A percentile compares a stretch with the other conserved stretches of the same genome.
Evolutionary conservation across 2,797 vertebrate species (phyloP).

Genomic region (Austrolebias charrua): DNA sequence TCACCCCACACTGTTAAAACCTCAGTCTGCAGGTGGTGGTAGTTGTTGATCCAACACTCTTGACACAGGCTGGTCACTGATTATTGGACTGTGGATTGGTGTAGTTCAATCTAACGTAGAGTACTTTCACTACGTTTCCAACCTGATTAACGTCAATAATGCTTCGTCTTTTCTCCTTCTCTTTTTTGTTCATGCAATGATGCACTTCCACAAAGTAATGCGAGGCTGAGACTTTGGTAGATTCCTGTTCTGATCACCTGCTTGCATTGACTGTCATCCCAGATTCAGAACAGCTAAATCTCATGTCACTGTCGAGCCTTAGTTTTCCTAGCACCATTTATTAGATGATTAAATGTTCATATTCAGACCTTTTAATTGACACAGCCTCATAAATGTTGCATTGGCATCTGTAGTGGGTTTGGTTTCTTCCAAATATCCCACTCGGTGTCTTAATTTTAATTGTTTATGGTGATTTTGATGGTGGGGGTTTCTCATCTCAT

Average conservation of each 20-base stretch:
- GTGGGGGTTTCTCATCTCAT: constrained; percentile 78
- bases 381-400: neutral
- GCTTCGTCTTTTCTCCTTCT: neutral
- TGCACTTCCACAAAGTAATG: neutral
- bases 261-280: neutral
- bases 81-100: neutral
- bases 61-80: neutral
- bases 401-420: constrained; percentile 5
- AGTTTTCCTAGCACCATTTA: neutral
- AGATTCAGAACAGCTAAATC: neutral
- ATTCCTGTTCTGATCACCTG: neutral
- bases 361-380: constrained; percentile 1
- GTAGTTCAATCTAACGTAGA: neutral
- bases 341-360: neutral
- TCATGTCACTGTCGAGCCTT: neutral
- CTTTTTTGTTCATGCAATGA: neutral
- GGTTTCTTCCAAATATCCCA: constrained; percentile 32
- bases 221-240: neutral
- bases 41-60: too few species aligned
- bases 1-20: neutral
- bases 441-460: constrained; percentile 48
- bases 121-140: neutral
- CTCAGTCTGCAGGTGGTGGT: neutral
- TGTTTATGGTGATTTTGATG: constrained; percentile 62
- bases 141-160: neutral